A percentile compares a stretch with the other conserved stretches of the same genome.
Conservation (phyloP, 1,140 invertebrate genomes). For the Calliopsis andreniformis region DNA sequence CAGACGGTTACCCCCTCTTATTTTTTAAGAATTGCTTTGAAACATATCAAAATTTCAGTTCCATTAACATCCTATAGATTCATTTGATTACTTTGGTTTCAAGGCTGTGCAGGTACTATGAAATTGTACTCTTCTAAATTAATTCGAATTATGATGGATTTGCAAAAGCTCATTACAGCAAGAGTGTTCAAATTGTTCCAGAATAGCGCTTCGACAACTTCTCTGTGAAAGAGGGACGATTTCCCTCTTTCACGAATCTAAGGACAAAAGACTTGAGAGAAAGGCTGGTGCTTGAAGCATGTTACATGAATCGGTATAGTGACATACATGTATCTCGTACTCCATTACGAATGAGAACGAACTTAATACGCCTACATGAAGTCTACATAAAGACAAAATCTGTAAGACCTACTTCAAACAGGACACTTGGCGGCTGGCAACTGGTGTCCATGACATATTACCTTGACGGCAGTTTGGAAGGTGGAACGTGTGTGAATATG, state of each 20-base stretch:
- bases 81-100: too few relatives aligned
- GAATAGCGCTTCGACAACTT: not conserved
- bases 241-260: not conserved
- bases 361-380: not conserved
- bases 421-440: too few relatives aligned
- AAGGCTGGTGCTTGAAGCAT: not conserved
- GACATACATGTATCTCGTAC: not conserved
- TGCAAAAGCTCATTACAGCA: slow-evolving; percentile 14
- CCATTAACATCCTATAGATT: too few relatives aligned
- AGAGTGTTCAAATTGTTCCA: not conserved
- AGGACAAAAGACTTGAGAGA: not conserved
- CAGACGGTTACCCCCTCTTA: too few relatives aligned
- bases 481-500: too few relatives aligned
- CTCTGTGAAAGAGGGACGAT: not conserved
- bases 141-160: not conserved
- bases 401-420: too few relatives aligned
- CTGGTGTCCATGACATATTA: too few relatives aligned
- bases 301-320: not conserved
- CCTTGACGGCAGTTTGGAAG: too few relatives aligned
- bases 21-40: too few relatives aligned
- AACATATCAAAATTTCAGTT: too few relatives aligned
- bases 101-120: not conserved
- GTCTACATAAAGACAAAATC: too few relatives aligned
- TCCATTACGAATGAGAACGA: too few relatives aligned
- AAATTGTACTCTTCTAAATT: not conserved